Evolutionary conservation across 2,888 invertebrate species (phyloP), one percentile per base, ranked within the genome.

Genomic region (Melinaea marsaeus): DNA sequence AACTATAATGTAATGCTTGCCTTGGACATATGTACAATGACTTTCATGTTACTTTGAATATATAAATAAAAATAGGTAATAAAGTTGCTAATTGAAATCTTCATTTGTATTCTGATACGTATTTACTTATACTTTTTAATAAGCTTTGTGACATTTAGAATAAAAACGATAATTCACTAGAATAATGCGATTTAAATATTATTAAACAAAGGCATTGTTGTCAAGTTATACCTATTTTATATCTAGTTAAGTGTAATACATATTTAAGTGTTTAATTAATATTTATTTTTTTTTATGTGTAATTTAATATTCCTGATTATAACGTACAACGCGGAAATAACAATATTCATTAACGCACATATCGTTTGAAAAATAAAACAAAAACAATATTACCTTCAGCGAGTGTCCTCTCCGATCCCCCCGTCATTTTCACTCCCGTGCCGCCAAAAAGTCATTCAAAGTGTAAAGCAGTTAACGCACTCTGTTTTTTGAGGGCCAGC

Each of bases 321-420:
- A 42, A 6, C 9, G 61, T 61, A 57, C 60, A 63, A 61, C 59
- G 63, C 63, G 66, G 48, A 48, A 48, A 58, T 48, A 57, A 63
- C 37, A 48, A 34, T 57, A 61, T 58, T 63, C 66, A 60, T 55
- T 61, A 55, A 62, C 32, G 51, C 22, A 51, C 59, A 64, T 56
- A 75, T 69, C 73, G 74, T 64, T 65, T 72, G 73, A 75, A 79
- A 72, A 74, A 71, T 81, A 83, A 72, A 84, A 86, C 78, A 84
- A 86, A 83, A 79, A 77, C 74, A 82, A 69, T 63, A 69, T 79
- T 88, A 90, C 90, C 90, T 89, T 87, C 77, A 70, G 78, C 76
- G 68, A 88, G 82, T 69, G 74, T 87, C 79, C 86, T 80, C 79
- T 86, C 86, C 55, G 81, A 78, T 76, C 85, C 88, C 77, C 87